Conservation (phyloP, 1,140 invertebrate species). For the Eupristina koningsbergeri region DNA sequence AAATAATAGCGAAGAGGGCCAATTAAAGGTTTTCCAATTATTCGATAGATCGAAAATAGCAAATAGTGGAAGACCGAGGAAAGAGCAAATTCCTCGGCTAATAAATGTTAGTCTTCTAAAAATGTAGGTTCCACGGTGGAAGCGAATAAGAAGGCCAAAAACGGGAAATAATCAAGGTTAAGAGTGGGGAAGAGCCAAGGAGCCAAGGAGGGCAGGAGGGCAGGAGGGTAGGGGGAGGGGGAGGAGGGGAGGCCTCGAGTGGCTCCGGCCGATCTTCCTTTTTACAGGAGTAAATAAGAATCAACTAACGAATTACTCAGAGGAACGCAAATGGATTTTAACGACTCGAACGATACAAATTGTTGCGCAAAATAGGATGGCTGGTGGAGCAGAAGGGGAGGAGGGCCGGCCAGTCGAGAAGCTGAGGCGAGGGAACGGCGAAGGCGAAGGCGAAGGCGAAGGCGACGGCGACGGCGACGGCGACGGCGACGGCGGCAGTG, state of each 20-base stretch:
- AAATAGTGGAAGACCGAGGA: too few relatives aligned
- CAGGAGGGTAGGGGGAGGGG: too few relatives aligned
- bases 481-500: too few relatives aligned
- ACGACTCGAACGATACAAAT: slow-evolving; percentile 19
- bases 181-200: neutral
- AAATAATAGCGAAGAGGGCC: too few relatives aligned
- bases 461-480: too few relatives aligned
- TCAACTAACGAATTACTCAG: slow-evolving; percentile 23
- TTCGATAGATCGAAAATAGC: too few relatives aligned
- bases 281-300: slow-evolving; percentile 26
- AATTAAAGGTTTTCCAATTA: too few relatives aligned
- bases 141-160: neutral
- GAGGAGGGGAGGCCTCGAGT: neutral
- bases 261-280: slow-evolving; percentile 13
- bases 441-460: too few relatives aligned
- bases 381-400: neutral
- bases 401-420: too few relatives aligned
- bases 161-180: slow-evolving; percentile 11
- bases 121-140: neutral
- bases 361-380: neutral
- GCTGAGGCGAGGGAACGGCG: too few relatives aligned
- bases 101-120: neutral
- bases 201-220: too few relatives aligned
- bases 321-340: slow-evolving; percentile 21
- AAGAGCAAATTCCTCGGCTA: too few relatives aligned